Base-by-base conservation (phyloP, 2,888 invertebrate genomes). In the Cephus nigrinus region DNA sequence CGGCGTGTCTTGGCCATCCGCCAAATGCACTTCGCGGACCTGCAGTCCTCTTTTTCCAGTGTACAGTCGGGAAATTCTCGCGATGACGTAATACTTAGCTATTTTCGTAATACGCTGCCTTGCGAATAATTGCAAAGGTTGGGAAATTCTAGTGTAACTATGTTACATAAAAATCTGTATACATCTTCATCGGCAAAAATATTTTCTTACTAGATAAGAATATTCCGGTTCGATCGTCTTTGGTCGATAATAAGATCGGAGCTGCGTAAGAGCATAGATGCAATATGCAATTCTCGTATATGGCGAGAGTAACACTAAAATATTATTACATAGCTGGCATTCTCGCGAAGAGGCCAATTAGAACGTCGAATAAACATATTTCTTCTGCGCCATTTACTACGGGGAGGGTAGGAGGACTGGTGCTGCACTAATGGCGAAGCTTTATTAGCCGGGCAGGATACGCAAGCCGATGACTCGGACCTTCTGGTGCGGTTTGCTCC, bases 1-100 rank as follows among this genome's bases (percentile, higher is more conserved):
- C 86, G 84, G 85, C 86, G 83, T 85, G 86, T 85, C 84, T 84
- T 89, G 89, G 89, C 88, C 75, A 77, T 36, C 73, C 75, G 88
- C 89, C 89, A 89, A 87, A 87, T 86, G 80, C 83, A 84, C 40
- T 55, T 55, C 40, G 40, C 23, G 23, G 15, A 55, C 40, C 5
- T 55, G 40, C 40, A 23, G 23, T 15, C 23, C 40, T 55, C 40
- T 23, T 55, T 55, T 55, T 55, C 40, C 40, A 55, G 40, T 55
- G 2, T 55, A 23, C 9, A 55, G 9, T 23, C 40, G 40, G 40
- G 23, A 55, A 55, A 55, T 55, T 55, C 23, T 55, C 23, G 23
- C 0, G 23, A 55, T 55, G 40, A 55, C 40, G 40, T 23, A 55
- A 55, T 23, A 55, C 40, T 55, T 55, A 2, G 23, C 23, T 55